Base-by-base conservation (phyloP, 2,113 vertebrate species). In the Typhlomys cinereus region DNA sequence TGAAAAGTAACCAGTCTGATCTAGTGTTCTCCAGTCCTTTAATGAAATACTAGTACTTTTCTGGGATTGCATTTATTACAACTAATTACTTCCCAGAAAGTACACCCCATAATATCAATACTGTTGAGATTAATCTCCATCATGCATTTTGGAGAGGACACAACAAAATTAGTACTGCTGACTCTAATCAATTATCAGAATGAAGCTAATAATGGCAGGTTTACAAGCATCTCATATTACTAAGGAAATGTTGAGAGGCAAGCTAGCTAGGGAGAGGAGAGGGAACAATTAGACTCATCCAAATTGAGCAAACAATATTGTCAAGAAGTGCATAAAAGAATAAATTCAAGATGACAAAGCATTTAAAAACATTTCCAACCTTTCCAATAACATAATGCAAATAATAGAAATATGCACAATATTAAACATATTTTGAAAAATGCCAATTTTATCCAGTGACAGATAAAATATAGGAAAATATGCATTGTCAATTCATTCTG, bases 321-420 rank as follows among this genome's bases (percentile, higher is more conserved):
- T 73, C 7, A 48, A n/a, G 36, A 66, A 78, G 66, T 66, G 48
- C 17, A 50, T n/a, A 81, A 64, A 79, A 52, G 7, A 80, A 36
- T 85, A 80, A 52, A 50, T n/a, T 4, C 3, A 66, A 70, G 81
- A 70, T 76, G 4, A 23, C 17, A 36, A 29, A n/a, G 57, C 34
- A 44, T 18, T 67, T 13, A 73, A 69, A 88, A 73, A 61, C 20
- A 66, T 7, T 9, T 9, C 9, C 20, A 57, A 57, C 25, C 34
- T 71, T 79, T 92, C 10, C 73, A 52, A 18, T n/a, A 4, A 59
- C 25, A 59, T 48, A 20, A 2, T 25, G 11, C 14, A 34, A 79
- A 94, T 46, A 91, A 36, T 69, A 15, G 62, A 85, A 92, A 67
- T 66, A 54, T 66, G n/a, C n/a, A n/a, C n/a, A n/a, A n/a, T n/a